These are phyloP conservation scores for Dreissena rostriformis DNA, from an alignment of 1,140 invertebrate genomes.

Conservation along the genomic window DNA sequence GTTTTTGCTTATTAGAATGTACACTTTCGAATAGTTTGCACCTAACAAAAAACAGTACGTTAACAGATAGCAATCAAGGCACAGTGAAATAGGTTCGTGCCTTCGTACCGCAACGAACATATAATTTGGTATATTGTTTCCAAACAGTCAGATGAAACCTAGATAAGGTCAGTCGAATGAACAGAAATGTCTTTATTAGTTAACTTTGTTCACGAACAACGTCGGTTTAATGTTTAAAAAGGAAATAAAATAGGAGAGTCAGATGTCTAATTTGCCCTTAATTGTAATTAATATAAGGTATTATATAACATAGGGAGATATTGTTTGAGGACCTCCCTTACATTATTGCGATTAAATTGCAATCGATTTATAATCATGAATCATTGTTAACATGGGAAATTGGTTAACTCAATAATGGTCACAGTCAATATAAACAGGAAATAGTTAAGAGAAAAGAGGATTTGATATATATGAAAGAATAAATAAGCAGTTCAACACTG, in stretches of 20 bases:
- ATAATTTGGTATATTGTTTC: constrained; percentile 48
- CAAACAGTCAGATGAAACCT: constrained; percentile 26
- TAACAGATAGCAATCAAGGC: constrained; percentile 24
- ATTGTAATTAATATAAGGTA: too few species aligned
- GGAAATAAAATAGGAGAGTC: constrained; percentile 41
- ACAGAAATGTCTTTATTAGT: constrained; percentile 26
- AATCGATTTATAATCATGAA: too few species aligned
- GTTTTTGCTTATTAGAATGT: constrained; percentile 16
- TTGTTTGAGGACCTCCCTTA: too few species aligned
- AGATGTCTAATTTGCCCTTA: constrained; percentile 2
- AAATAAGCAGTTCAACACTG: too few species aligned
- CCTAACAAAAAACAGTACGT: constrained; percentile 10
- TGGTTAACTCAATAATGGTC: too few species aligned
- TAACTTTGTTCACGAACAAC: constrained; percentile 1
- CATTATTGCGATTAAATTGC: too few species aligned
- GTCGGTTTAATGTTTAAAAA: constrained; percentile 43
- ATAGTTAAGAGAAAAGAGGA: too few species aligned
- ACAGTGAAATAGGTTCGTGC: constrained; percentile 15
- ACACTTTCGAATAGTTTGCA: constrained; percentile 36
- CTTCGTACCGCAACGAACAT: constrained; percentile 12
- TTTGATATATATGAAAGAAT: too few species aligned
- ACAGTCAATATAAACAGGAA: too few species aligned
- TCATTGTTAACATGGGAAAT: too few species aligned
- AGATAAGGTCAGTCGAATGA: not conserved
- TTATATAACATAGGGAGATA: too few species aligned